phyloP scores from a whole-genome alignment of 2,888 invertebrate genomes.

The Cotesia congregata region DNA sequence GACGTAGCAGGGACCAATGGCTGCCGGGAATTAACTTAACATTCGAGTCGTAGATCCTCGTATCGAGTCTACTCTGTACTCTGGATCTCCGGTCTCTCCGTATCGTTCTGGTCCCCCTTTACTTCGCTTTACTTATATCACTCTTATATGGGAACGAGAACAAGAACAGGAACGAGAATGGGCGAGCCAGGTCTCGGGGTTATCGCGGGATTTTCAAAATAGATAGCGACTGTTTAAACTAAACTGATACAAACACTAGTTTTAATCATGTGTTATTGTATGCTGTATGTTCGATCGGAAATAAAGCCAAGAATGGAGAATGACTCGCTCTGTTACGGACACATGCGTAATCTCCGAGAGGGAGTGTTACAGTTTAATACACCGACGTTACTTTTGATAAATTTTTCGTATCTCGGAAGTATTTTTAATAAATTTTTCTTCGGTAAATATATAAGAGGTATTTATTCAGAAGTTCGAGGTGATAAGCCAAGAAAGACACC shows the following conservation, averaged over 20 bases:
- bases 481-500: conserved; percentile 33
- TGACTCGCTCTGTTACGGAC: too few relatives aligned
- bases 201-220: conserved; percentile 68
- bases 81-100: conserved; percentile 20
- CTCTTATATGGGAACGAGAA: too few relatives aligned
- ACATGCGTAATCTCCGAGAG: not conserved
- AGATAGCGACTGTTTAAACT: conserved; percentile 55
- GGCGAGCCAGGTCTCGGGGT: conserved; percentile 67
- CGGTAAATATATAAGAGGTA: not conserved
- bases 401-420: not conserved
- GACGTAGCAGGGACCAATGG: conserved; percentile 52
- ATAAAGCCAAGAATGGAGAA: too few relatives aligned
- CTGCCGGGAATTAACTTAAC: conserved; percentile 28
- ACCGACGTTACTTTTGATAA: not conserved
- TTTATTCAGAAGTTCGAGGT: not conserved
- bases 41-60: too few relatives aligned
- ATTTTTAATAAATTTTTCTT: not conserved
- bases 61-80: too few relatives aligned
- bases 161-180: conserved; percentile 50
- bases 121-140: conserved; percentile 53
- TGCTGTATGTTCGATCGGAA: too few relatives aligned
- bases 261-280: not conserved
- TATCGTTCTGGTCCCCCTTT: conserved; percentile 43
- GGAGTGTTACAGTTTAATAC: not conserved
- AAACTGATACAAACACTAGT: conserved; percentile 8